A percentile compares a stretch with the other conserved stretches of the same genome.
Evolutionary conservation across 2,797 vertebrate genomes (phyloP).

Genomic region (Acanthurus tractus): DNA sequence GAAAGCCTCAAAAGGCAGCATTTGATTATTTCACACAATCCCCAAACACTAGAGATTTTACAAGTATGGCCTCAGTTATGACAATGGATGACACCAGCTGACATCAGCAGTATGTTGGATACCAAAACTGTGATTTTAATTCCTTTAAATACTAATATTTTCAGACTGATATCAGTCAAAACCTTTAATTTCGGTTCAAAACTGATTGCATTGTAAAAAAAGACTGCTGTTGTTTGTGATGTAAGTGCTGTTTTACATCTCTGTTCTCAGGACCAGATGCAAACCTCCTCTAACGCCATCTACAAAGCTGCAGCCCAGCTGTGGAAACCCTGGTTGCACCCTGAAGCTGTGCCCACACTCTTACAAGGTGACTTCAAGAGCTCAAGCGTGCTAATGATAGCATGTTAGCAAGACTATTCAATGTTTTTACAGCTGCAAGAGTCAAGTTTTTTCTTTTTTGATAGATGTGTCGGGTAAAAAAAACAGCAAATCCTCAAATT

Average conservation of each 20-base stretch:
- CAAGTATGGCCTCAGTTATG: not conserved
- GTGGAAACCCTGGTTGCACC: slow-evolving; percentile 92
- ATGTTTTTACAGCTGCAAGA: no score
- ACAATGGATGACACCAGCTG: no score
- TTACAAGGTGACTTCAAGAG: slow-evolving; percentile 84
- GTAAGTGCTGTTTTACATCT: not conserved
- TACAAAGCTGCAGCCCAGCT: slow-evolving; percentile 91
- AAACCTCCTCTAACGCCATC: slow-evolving; percentile 85
- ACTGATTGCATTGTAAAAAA: not conserved
- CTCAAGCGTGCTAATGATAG: no score
- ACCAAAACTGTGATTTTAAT: not conserved
- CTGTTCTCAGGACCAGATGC: slow-evolving; percentile 91
- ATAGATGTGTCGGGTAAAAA: no score
- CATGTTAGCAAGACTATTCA: no score
- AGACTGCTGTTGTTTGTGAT: not conserved
- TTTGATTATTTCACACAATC: not conserved
- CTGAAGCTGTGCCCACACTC: slow-evolving; percentile 89
- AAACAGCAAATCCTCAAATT: no score
- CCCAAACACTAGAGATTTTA: no score
- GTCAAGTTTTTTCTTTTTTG: no score
- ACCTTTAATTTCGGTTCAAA: not conserved
- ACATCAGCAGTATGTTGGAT: no score
- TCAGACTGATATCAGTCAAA: not conserved
- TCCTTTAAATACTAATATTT: not conserved
- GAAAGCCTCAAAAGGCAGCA: not conserved